Evolutionary conservation across 2,888 invertebrate species (phyloP).

Genomic region (Hypena proboscidalis): DNA sequence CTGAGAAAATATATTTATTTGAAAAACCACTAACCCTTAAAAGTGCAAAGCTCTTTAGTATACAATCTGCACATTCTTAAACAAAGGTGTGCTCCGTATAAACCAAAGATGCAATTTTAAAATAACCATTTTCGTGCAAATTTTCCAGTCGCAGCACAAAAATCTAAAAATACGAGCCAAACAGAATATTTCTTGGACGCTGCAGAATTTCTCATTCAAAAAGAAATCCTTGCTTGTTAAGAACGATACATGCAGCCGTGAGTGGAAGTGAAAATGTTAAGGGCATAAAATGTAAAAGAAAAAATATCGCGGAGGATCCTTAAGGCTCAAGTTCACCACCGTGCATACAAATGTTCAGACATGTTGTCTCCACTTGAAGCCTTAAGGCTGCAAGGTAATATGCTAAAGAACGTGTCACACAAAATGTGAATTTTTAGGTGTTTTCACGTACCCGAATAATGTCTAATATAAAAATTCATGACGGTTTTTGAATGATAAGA

Average conservation of each 20-base stretch:
- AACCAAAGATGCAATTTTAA: background rate
- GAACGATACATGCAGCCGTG: slow-evolving; percentile 54
- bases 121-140: slow-evolving; percentile 8
- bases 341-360: slow-evolving; percentile 54
- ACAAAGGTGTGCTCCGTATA: background rate
- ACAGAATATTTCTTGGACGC: slow-evolving; percentile 50
- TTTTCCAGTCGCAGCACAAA: slow-evolving; percentile 3
- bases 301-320: slow-evolving; percentile 54
- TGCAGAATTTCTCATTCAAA: slow-evolving; percentile 47
- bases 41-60: no score
- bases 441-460: slow-evolving; percentile 7
- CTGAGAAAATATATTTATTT: no score
- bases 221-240: slow-evolving; percentile 53
- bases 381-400: slow-evolving; percentile 38
- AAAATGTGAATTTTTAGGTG: slow-evolving; percentile 14
- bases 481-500: slow-evolving; percentile 11
- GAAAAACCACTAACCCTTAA: no score
- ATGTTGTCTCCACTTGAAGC: slow-evolving; percentile 46
- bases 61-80: no score
- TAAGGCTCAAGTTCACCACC: slow-evolving; percentile 47
- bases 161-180: slow-evolving; percentile 38
- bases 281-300: slow-evolving; percentile 58
- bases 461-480: background rate
- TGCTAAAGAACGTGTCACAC: slow-evolving; percentile 30
- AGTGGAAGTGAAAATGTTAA: slow-evolving; percentile 60